These are phyloP conservation scores for Euwallacea fornicatus DNA, from an alignment of 1,140 invertebrate genomes.

Conservation along the genomic window DNA sequence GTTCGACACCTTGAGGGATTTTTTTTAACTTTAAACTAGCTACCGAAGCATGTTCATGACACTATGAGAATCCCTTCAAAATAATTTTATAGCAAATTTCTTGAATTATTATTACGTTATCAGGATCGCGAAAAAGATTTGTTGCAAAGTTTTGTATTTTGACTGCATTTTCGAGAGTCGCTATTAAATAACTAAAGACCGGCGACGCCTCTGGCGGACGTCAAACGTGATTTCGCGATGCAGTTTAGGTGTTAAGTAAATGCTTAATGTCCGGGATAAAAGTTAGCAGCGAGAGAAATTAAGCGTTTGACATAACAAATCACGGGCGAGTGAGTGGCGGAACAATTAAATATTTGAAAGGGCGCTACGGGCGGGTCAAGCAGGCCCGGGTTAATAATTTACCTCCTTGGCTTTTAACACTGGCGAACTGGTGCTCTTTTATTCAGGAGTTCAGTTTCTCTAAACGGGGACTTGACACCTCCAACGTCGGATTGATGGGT, in stretches of 20 bases:
- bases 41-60: no score
- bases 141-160: no score
- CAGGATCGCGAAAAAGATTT: no score
- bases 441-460: conserved; percentile 53
- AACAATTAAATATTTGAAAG: conserved; percentile 55
- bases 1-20: no score
- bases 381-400: conserved; percentile 53
- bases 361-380: conserved; percentile 51
- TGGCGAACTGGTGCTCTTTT: conserved; percentile 52
- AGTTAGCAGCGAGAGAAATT: conserved; percentile 44
- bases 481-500: conserved; percentile 52
- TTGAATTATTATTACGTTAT: no score
- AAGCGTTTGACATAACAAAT: conserved; percentile 54
- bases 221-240: background rate
- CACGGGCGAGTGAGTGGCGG: conserved; percentile 51
- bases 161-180: no score
- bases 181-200: no score
- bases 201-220: no score
- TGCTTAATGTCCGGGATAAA: conserved; percentile 41
- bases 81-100: no score
- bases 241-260: conserved; percentile 35
- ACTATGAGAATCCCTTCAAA: no score
- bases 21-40: no score
- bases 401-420: conserved; percentile 54
- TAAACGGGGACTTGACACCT: conserved; percentile 54